Conservation (phyloP, 2,113 vertebrate genomes). For the Falcunculus frontatus region DNA sequence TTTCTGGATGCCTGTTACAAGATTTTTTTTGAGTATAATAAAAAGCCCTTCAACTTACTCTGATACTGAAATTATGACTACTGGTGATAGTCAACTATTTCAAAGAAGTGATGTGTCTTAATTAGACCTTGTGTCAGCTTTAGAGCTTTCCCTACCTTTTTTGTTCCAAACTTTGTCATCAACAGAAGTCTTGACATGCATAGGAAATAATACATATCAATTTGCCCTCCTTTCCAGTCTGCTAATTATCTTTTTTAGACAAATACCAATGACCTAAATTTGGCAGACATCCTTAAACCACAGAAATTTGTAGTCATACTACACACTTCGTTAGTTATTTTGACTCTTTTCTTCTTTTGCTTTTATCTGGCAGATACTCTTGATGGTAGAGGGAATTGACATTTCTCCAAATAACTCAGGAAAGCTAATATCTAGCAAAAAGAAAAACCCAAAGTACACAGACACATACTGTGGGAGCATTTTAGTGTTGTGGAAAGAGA, state of each 20-base stretch:
- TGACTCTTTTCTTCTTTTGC: not conserved
- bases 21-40: not conserved
- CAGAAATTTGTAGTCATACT: not conserved
- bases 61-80: not conserved
- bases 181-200: not conserved
- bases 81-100: not conserved
- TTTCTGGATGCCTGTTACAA: not conserved
- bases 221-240: not conserved
- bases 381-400: not conserved
- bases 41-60: not conserved
- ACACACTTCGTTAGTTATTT: not conserved
- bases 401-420: not conserved
- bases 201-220: not conserved
- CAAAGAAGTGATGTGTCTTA: not conserved
- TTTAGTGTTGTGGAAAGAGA: not conserved
- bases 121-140: not conserved
- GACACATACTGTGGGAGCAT: not conserved
- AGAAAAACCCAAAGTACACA: not conserved
- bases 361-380: not conserved
- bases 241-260: not conserved
- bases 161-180: not conserved
- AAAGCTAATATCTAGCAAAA: not conserved
- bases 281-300: not conserved
- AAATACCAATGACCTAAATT: not conserved
- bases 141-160: not conserved